Conservation (phyloP, 2,888 invertebrate species). For the Xestoiulus laeticollis region DNA sequence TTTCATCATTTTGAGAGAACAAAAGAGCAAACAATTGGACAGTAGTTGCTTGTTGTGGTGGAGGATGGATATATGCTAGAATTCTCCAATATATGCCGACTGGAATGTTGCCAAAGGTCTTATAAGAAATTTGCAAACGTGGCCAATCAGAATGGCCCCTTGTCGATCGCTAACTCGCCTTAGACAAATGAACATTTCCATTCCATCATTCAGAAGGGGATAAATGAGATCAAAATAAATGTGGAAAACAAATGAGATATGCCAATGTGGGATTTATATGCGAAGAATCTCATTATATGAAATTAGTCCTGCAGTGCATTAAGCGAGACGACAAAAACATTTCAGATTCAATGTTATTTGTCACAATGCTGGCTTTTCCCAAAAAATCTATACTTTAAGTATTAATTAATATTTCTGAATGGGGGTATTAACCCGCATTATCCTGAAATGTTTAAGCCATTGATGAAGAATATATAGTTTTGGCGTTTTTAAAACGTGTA, state of each 20-base stretch:
- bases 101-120: background rate
- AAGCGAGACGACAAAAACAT: no score
- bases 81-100: background rate
- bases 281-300: background rate
- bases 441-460: no score
- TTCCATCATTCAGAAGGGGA: background rate
- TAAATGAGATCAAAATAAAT: conserved; percentile 18
- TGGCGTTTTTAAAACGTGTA: no score
- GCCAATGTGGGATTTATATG: background rate
- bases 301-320: background rate
- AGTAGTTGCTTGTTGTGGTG: conserved; percentile 32
- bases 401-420: no score
- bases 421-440: no score
- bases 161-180: background rate
- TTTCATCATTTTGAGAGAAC: conserved; percentile 28
- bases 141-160: background rate
- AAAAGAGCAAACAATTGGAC: conserved; percentile 37
- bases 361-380: no score
- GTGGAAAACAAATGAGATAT: background rate
- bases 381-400: no score
- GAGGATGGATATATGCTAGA: background rate
- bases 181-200: background rate
- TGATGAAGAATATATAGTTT: no score
- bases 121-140: background rate
- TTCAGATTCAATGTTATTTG: no score